Evolutionary conservation across 2,888 invertebrate genomes (phyloP), one percentile per base, ranked within the genome.

Genomic region (Hedya salicella): DNA sequence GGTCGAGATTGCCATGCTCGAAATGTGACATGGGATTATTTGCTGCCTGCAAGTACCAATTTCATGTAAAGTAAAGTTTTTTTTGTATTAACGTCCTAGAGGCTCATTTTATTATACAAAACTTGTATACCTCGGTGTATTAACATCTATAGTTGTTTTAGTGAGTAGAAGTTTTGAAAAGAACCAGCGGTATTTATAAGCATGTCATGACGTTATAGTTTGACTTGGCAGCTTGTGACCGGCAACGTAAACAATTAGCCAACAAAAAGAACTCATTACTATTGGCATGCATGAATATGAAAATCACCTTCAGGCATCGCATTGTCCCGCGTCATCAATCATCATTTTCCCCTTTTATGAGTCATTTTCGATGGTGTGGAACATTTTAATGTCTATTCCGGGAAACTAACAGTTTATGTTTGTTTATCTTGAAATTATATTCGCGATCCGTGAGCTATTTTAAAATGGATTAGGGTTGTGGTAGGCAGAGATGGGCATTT

Each of bases 171-270:
- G 8, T n/a, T 53, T 14, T 17, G n/a, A 53, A 53, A 40, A 32
- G 17, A 14, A 53, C 19, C 53, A 25, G 42, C 54, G 25, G 42
- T 42, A 25, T 42, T 54, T 54, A 54, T 21, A 11, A 16, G 16
- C 36, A 36, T 36, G 36, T 11, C 9, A 36, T 36, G 36, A 36
- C 36, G 36, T 36, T 25, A 25, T 48, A 13, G 16, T 3, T 61
- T 14, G 25, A 62, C 25, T 57, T 63, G 63, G 63, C 63, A 49
- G 8, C 49, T 36, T 54, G 40, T 30, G 25, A 13, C 16, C 56
- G 17, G 49, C 14, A 44, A 44, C 56, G 63, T 63, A 57, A 63
- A 63, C 63, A 50, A 63, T 56, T 63, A 48, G 63, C 56, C 42
- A 56, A 50, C 63, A 54, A 54, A 63, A 63, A 48, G 48, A 48